phyloP scores from a whole-genome alignment of 2,888 invertebrate genomes.

The Dichetophora obliterata region DNA sequence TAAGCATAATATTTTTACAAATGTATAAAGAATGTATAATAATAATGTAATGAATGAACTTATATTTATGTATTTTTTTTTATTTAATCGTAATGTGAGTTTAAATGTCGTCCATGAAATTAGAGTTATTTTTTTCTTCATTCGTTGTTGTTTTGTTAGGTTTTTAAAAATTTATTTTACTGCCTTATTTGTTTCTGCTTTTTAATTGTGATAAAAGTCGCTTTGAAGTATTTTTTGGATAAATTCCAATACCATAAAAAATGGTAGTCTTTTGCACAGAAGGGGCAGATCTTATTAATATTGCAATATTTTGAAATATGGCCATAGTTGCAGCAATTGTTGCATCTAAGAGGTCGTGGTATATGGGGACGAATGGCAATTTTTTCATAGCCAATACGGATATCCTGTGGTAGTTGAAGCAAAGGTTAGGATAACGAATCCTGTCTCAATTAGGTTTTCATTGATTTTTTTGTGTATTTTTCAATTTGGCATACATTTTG shows the following conservation, averaged over 20 bases:
- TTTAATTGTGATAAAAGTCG: too few relatives aligned
- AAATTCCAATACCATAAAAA: background rate
- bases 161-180: background rate
- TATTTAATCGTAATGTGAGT: too few relatives aligned
- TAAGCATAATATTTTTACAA: too few relatives aligned
- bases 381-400: constrained; percentile 40
- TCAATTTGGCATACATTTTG: constrained; percentile 33
- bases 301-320: too few relatives aligned
- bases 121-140: too few relatives aligned
- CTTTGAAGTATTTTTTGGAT: too few relatives aligned
- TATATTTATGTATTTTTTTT: too few relatives aligned
- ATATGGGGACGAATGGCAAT: constrained; percentile 37
- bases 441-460: constrained; percentile 37
- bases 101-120: too few relatives aligned
- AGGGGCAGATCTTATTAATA: constrained; percentile 16
- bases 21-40: too few relatives aligned
- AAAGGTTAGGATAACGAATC: constrained; percentile 37
- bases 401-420: constrained; percentile 26
- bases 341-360: constrained; percentile 30
- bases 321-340: constrained; percentile 20
- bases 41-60: too few relatives aligned
- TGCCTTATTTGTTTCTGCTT: too few relatives aligned
- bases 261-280: constrained; percentile 28
- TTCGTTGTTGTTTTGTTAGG: background rate
- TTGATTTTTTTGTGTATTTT: constrained; percentile 39